These are phyloP conservation scores for Epiblema foenella DNA, from an alignment of 2,888 invertebrate genomes.

Conservation along the genomic window DNA sequence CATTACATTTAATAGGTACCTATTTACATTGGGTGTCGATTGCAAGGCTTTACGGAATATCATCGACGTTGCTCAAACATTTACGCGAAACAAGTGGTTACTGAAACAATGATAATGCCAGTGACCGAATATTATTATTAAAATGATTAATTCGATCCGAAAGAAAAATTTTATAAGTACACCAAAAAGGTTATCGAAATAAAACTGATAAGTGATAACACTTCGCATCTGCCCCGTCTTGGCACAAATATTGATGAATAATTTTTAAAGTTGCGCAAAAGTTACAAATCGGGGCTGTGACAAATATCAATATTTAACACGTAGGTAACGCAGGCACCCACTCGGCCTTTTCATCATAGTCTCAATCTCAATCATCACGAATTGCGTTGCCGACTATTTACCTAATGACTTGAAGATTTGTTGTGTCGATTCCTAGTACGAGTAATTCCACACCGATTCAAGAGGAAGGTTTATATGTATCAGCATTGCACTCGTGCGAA, in stretches of 20 bases:
- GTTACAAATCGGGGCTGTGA: background rate
- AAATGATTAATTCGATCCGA: background rate
- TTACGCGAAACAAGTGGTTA: background rate
- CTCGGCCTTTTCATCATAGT: too few species aligned
- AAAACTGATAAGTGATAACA: conserved; percentile 2
- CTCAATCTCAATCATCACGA: too few species aligned
- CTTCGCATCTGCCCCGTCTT: background rate
- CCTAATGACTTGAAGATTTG: too few species aligned
- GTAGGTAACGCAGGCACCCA: too few species aligned
- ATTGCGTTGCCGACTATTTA: too few species aligned
- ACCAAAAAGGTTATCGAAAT: background rate
- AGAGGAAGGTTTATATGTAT: too few species aligned
- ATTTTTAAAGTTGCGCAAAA: background rate
- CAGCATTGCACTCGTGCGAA: too few species aligned
- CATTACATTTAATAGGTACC: too few species aligned
- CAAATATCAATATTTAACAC: conserved; percentile 9
- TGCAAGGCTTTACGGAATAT: background rate
- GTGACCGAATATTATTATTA: background rate
- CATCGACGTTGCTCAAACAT: background rate
- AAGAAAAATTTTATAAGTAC: background rate
- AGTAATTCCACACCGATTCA: too few species aligned
- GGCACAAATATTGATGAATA: background rate
- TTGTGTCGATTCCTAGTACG: too few species aligned
- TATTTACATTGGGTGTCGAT: too few species aligned
- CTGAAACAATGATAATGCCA: background rate